Percentiles rank a stretch among this genome's conserved stretches.
phyloP scores from a whole-genome alignment of 2,888 invertebrate genomes.

The Ctenicera cuprea region DNA sequence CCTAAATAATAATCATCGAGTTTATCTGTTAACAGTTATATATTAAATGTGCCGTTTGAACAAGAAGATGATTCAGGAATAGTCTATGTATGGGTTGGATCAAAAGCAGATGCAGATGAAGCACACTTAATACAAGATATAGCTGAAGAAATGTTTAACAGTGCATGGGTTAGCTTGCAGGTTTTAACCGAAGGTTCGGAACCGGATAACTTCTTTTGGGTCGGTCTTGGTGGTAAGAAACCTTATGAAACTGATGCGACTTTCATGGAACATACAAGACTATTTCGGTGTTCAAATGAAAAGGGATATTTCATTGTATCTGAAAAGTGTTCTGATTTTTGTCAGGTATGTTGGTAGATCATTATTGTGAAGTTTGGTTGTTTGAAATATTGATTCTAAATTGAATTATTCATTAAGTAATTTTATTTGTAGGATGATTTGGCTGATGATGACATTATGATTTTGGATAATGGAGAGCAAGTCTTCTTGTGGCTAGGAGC shows the following conservation, averaged over 20 bases:
- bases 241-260: constrained; percentile 91
- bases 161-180: constrained; percentile 85
- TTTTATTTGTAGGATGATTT: constrained; percentile 88
- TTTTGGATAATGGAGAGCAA: constrained; percentile 97
- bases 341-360: constrained; percentile 85
- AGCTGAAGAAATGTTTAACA: constrained; percentile 94
- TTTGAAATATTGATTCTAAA: too few relatives aligned
- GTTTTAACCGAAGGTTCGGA: constrained; percentile 95
- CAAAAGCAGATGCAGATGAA: constrained; percentile 89
- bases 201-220: constrained; percentile 99
- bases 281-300: constrained; percentile 99
- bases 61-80: constrained; percentile 91
- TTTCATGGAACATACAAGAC: constrained; percentile 93
- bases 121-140: constrained; percentile 91
- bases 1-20: constrained; percentile 17
- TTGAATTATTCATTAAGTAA: too few relatives aligned
- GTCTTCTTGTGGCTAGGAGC: constrained; percentile 99
- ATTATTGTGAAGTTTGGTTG: neutral
- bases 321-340: constrained; percentile 98
- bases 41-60: constrained; percentile 94
- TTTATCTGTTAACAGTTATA: constrained; percentile 81
- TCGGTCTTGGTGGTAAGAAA: constrained; percentile 93
- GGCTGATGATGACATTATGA: constrained; percentile 99
- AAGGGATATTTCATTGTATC: constrained; percentile 99
- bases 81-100: constrained; percentile 97